Evolutionary conservation across 2,888 invertebrate genomes (phyloP), one percentile per base, ranked within the genome.

Genomic region (Melanophora roralis): DNA sequence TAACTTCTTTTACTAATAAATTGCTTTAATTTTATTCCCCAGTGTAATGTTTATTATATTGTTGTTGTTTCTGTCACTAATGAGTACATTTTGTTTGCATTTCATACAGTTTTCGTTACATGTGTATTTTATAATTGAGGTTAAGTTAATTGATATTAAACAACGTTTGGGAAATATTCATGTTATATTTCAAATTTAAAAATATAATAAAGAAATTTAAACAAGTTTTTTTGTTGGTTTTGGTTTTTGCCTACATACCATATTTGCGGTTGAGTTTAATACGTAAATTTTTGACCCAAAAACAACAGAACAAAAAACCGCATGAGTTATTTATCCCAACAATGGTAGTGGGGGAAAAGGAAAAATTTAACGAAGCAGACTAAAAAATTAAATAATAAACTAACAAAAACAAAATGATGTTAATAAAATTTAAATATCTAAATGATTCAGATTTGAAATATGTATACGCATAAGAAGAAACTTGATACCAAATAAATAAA

Each of bases 61-160:
- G 9, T 32, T 53, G 32, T 19, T 21, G 23, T 27, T 72, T 62
- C 14, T 4, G 6, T n/a, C n/a, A n/a, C n/a, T n/a, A n/a, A n/a
- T n/a, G n/a, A n/a, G n/a, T 43, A 43, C 27, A 74, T 59, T 67
- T 60, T 74, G 38, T 69, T 71, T 43, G 62, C 75, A 75, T 53
- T 71, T 62, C 16, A 60, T 71, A 69, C 60, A 72, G 67, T 67
- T 71, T 65, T 49, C 55, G 67, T 75, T 75, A 72, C 72, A 75
- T 80, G 55, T 67, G 75, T 75, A 72, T 67, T 75, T 76, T 72
- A 60, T 21, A 60, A 75, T 80, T 80, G 79, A 75, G 79, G 79
- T 72, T 75, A 49, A 75, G 71, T 72, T 80, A 80, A 80, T 80
- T 80, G 75, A 76, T 80, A 80, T 80, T 80, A 75, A 53, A 67